Evolutionary conservation across 1,140 invertebrate species (phyloP), one percentile per base, ranked within the genome.

Genomic region (Phymastichus coffea): DNA sequence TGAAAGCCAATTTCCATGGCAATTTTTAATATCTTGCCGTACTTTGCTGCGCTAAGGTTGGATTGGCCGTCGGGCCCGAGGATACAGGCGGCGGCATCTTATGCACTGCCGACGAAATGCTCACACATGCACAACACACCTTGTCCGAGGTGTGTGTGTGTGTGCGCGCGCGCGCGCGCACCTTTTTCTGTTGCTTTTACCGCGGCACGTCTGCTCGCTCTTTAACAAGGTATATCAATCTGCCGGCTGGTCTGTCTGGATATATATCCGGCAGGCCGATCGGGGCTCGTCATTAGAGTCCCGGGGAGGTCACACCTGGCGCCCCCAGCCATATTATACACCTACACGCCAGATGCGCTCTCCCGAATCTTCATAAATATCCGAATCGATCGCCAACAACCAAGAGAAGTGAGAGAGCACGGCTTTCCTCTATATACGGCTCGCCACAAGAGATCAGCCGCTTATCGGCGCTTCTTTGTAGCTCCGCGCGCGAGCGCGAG

Each of bases 241-340:
- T 69, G 63, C 40, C 12, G 25, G 15, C 15, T 26, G 37, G 2
- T 41, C 23, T 41, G 41, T 48, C 56, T 44, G 44, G 28, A 33
- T 22, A 10, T 40, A 20, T 26, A 67, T 66, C 63, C 62, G 51
- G 65, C 57, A 61, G 57, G 38, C 35, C 57, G 59, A 67, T 14
- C 12, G 17, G 48, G 30, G 65, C 61, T 69, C 69, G 70, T 72
- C 71, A 70, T 74, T 72, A 74, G 67, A 65, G 61, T 67, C 63
- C 66, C 63, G 59, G 62, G 70, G 69, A 74, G 74, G 72, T 77
- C 74, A 74, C 75, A 76, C 74, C 75, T 76, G 73, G 73, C 71
- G 71, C 71, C 70, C 51, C 66, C 57, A 66, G 64, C 69, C 66
- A 74, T 64, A 63, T 30, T 10, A 46, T 14, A 46, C 19, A 56